These are phyloP conservation scores for Drosophila arizonae DNA, from an alignment of 1,140 invertebrate genomes.

Conservation along the genomic window DNA sequence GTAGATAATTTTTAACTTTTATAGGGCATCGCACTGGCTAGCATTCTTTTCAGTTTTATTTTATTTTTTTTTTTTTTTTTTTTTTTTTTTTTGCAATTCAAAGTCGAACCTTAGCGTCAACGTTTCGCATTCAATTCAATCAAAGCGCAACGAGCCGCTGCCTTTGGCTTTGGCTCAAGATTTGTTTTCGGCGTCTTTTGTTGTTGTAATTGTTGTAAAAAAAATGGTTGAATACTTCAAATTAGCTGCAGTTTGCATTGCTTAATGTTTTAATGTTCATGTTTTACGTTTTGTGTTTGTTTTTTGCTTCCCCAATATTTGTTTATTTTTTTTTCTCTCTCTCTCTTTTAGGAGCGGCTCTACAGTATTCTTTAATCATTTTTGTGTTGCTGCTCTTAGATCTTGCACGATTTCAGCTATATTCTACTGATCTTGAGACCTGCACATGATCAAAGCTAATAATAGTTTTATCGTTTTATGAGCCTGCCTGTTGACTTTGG, in stretches of 20 bases:
- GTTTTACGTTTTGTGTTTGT: slow-evolving; percentile 34
- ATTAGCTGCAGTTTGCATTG: slow-evolving; percentile 75
- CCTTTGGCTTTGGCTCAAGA: slow-evolving; percentile 64
- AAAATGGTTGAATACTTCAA: slow-evolving; percentile 76
- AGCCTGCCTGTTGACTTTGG: no score
- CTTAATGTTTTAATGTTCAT: slow-evolving; percentile 55
- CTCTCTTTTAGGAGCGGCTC: slow-evolving; percentile 56
- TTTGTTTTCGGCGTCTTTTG: slow-evolving; percentile 75
- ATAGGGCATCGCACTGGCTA: background rate
- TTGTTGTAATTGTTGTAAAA: slow-evolving; percentile 43
- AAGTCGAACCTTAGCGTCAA: slow-evolving; percentile 38
- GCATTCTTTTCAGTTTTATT: background rate
- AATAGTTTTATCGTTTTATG: no score
- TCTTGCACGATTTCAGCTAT: no score
- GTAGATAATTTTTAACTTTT: background rate
- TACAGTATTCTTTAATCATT: slow-evolving; percentile 1
- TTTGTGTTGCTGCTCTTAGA: no score
- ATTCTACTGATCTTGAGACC: no score
- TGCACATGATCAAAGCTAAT: no score
- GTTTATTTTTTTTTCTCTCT: slow-evolving; percentile 14
- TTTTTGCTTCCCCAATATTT: slow-evolving; percentile 11
- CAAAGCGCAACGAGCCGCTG: slow-evolving; percentile 72
- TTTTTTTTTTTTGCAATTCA: slow-evolving; percentile 28
- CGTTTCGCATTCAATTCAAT: slow-evolving; percentile 76
- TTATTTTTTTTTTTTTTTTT: no score